Conservation (phyloP, 2,797 vertebrate genomes). For the Phataginus tetradactyla region DNA sequence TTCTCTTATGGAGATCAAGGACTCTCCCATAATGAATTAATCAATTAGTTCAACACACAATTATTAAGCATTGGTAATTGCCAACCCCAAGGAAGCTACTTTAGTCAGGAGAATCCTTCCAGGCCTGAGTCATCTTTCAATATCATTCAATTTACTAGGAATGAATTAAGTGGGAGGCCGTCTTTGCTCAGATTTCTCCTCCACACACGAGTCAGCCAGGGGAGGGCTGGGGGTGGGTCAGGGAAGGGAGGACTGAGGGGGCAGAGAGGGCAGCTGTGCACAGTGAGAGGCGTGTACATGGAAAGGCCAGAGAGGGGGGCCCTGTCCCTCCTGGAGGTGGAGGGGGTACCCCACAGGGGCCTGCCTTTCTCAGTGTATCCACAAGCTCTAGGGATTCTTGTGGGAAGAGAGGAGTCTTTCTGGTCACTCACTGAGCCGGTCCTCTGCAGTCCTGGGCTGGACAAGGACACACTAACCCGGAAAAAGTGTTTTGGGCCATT, state of each 20-base stretch:
- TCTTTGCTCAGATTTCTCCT: neutral
- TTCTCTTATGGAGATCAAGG: constrained; percentile 27
- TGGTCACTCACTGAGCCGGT: neutral
- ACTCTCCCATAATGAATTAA: constrained; percentile 58
- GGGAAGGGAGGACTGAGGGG: neutral
- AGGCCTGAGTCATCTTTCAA: constrained; percentile 19
- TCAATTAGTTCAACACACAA: constrained; percentile 63
- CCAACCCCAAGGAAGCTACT: neutral
- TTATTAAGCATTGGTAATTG: constrained; percentile 55
- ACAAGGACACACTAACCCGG: neutral
- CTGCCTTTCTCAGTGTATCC: neutral
- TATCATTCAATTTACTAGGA: constrained; percentile 24
- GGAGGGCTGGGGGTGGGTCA: rapidly evolving
- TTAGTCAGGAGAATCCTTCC: constrained; percentile 50
- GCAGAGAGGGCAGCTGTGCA: neutral
- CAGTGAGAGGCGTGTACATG: rapidly evolving
- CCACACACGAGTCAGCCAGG: neutral
- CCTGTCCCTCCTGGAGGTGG: neutral
- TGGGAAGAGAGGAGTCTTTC: neutral
- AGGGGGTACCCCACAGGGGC: neutral
- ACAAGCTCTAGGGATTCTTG: neutral
- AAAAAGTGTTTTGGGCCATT: neutral
- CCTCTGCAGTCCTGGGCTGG: neutral
- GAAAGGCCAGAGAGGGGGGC: neutral
- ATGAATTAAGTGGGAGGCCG: constrained; percentile 17